Evolutionary conservation across 1,140 invertebrate species (phyloP).

Genomic region (Galleria mellonella): DNA sequence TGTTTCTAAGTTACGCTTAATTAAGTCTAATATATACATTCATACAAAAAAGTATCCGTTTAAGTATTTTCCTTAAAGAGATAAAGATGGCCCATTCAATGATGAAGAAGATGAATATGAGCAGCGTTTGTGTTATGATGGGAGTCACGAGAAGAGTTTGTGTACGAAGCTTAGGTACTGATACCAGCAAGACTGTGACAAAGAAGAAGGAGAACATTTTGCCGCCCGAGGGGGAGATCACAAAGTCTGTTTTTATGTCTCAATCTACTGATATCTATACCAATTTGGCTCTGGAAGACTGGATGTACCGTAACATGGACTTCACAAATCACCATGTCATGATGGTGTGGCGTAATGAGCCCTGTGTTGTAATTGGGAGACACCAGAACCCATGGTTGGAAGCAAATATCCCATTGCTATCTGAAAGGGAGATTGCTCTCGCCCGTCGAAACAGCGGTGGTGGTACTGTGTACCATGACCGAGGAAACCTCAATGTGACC

Average conservation of each 20-base stretch:
- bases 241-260: slow-evolving; percentile 93
- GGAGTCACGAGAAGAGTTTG: slow-evolving; percentile 53
- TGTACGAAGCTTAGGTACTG: slow-evolving; percentile 35
- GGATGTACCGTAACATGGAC: slow-evolving; percentile 91
- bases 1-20: slow-evolving; percentile 46
- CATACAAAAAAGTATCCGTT: slow-evolving; percentile 69
- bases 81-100: slow-evolving; percentile 57
- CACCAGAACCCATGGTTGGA: slow-evolving; percentile 98
- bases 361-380: slow-evolving; percentile 95
- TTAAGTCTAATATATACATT: slow-evolving; percentile 38
- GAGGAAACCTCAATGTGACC: slow-evolving; percentile 93
- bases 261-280: slow-evolving; percentile 91
- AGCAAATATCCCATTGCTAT: slow-evolving; percentile 81
- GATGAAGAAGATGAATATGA: slow-evolving; percentile 53
- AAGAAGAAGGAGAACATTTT: slow-evolving; percentile 42
- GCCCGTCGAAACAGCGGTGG: slow-evolving; percentile 96
- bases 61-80: slow-evolving; percentile 20
- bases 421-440: slow-evolving; percentile 79
- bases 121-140: slow-evolving; percentile 46
- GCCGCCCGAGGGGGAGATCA: slow-evolving; percentile 72
- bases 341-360: slow-evolving; percentile 93
- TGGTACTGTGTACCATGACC: slow-evolving; percentile 96
- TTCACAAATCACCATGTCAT: slow-evolving; percentile 88
- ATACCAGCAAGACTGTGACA: slow-evolving; percentile 22
- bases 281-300: slow-evolving; percentile 95